These are phyloP conservation scores for Keiferia lycopersicella DNA, from an alignment of 2,888 invertebrate genomes.

Conservation along the genomic window DNA sequence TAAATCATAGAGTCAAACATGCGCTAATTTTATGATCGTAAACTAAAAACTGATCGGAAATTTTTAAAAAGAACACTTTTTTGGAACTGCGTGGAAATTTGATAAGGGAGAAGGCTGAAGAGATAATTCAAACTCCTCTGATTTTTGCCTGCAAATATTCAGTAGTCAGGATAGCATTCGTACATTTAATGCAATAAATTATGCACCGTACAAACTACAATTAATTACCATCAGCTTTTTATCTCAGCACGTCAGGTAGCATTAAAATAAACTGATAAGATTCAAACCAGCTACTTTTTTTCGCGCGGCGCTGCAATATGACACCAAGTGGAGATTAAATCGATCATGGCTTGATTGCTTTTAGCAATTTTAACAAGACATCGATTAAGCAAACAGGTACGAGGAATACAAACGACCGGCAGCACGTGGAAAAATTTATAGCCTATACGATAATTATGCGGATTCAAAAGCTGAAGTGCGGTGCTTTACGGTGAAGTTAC, in stretches of 20 bases:
- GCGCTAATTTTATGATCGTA: slow-evolving; percentile 34
- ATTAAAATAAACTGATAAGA: slow-evolving; percentile 46
- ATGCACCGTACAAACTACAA: slow-evolving; percentile 49
- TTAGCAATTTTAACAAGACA: slow-evolving; percentile 27
- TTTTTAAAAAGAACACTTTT: neutral
- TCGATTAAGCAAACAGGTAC: slow-evolving; percentile 35
- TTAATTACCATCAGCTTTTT: slow-evolving; percentile 56
- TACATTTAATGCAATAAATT: slow-evolving; percentile 41
- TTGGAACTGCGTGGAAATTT: neutral
- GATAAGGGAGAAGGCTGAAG: neutral
- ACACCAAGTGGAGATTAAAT: slow-evolving; percentile 35
- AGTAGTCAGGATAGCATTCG: slow-evolving; percentile 30
- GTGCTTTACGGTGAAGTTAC: slow-evolving; percentile 67
- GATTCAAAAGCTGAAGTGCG: slow-evolving; percentile 67
- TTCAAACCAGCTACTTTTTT: slow-evolving; percentile 42
- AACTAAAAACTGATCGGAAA: neutral
- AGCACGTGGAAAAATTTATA: slow-evolving; percentile 66
- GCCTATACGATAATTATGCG: slow-evolving; percentile 75
- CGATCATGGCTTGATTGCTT: slow-evolving; percentile 25
- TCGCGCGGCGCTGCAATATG: slow-evolving; percentile 38
- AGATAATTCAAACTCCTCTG: neutral
- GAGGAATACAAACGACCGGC: slow-evolving; percentile 50
- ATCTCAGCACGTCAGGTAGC: slow-evolving; percentile 47
- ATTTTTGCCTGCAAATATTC: slow-evolving; percentile 22
- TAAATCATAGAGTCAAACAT: slow-evolving; percentile 71